Conservation (phyloP, 2,888 invertebrate species). For the Stenichneumon culpator region DNA sequence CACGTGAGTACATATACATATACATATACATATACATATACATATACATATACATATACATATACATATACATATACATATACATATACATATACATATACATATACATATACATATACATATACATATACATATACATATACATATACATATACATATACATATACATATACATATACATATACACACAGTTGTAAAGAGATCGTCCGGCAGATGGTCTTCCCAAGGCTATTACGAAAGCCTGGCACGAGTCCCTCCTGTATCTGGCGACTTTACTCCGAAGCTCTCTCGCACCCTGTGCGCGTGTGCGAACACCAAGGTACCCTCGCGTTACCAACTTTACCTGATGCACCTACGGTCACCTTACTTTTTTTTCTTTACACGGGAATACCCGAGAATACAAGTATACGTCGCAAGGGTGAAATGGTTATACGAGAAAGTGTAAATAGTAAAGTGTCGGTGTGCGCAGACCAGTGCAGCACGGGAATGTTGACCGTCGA, state of each 20-base stretch:
- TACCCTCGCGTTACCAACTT: conserved; percentile 31
- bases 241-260: background rate
- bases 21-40: too few species aligned
- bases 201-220: conserved; percentile 79
- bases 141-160: too few species aligned
- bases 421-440: conserved; percentile 19
- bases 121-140: too few species aligned
- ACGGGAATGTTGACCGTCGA: conserved; percentile 36
- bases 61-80: too few species aligned
- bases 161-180: too few species aligned
- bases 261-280: background rate
- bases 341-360: conserved; percentile 16
- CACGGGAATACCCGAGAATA: background rate
- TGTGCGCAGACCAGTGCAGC: background rate
- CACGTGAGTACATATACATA: conserved; percentile 22
- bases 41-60: too few species aligned
- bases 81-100: too few species aligned
- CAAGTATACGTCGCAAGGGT: background rate
- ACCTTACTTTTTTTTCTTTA: conserved; percentile 9
- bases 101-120: too few species aligned
- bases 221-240: background rate
- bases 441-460: conserved; percentile 44
- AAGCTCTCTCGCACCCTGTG: conserved; percentile 19
- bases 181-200: conserved; percentile 64
- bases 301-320: background rate